phyloP scores from a whole-genome alignment of 2,888 invertebrate genomes.

The Podotricha telesiphe region DNA sequence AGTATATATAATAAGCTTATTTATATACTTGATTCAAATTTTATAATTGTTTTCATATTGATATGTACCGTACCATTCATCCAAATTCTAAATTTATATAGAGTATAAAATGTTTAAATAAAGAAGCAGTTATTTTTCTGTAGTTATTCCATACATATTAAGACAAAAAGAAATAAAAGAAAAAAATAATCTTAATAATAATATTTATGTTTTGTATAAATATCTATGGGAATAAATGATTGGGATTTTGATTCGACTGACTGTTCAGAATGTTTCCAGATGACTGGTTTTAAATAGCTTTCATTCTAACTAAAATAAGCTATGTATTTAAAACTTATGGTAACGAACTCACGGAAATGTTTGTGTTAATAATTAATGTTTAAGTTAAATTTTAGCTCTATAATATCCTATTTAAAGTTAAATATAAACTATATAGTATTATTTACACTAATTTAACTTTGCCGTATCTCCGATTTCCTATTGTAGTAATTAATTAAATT shows the following conservation, averaged over 20 bases:
- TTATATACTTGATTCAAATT: neutral
- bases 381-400: neutral
- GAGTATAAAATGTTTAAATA: neutral
- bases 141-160: neutral
- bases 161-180: neutral
- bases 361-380: slow-evolving; percentile 12
- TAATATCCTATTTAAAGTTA: neutral
- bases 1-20: neutral
- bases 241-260: too few species aligned
- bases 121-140: neutral
- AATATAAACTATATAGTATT: neutral
- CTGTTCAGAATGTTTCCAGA: neutral
- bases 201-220: neutral
- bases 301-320: neutral
- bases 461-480: too few species aligned
- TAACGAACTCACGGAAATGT: neutral
- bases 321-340: slow-evolving; percentile 5
- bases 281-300: too few species aligned
- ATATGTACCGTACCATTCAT: too few species aligned
- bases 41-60: neutral
- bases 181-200: neutral
- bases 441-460: neutral
- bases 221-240: neutral
- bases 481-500: too few species aligned
- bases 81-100: too few species aligned